Evolutionary conservation across 2,888 invertebrate species (phyloP), one percentile per base, ranked within the genome.

Genomic region (Amaurobius ferox): DNA sequence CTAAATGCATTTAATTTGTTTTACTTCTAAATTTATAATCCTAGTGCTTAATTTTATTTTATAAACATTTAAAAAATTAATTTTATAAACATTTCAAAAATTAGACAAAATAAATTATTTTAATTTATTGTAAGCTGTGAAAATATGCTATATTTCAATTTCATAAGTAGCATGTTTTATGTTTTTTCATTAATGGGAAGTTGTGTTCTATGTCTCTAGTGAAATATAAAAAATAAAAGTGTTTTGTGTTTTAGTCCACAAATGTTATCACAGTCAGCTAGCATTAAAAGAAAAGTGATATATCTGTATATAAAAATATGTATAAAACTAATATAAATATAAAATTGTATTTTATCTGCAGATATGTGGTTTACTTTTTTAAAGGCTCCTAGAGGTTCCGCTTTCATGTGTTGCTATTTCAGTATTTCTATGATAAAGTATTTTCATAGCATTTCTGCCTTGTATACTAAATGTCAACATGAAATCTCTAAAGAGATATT

Each of bases 391-490:
- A 70, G n/a, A n/a, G 55, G 76, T 85, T 32, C 30, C n/a, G 68
- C 68, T 68, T 39, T 68, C 48, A 72, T 85, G 70, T 81, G 71
- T 77, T 81, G 70, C 62, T 55, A 76, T 44, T 80, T 73, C 64
- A 72, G 71, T 39, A 79, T 80, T 81, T 81, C 74, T 81, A 81
- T 70, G 44, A 81, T 71, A 83, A 85, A 85, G 83, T 85, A 85
- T 85, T 85, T 85, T 85, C 83, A 85, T 85, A 85, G 77, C 35
- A 77, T 77, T 72, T 85, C 77, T 85, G 83, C 61, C 77, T 85
- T 85, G 77, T 85, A 72, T 74, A 62, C n/a, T 48, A 32, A 74
- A 68, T 68, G 74, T 68, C 29, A 66, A 35, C 39, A 64, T 62
- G 40, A 48, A 48, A 32, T 81, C 29, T 77, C 67, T 61, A 19